A percentile compares a stretch with the other conserved stretches of the same genome.
Evolutionary conservation across 2,797 vertebrate genomes (phyloP).

Genomic region (Ctenosaura bakeri): DNA sequence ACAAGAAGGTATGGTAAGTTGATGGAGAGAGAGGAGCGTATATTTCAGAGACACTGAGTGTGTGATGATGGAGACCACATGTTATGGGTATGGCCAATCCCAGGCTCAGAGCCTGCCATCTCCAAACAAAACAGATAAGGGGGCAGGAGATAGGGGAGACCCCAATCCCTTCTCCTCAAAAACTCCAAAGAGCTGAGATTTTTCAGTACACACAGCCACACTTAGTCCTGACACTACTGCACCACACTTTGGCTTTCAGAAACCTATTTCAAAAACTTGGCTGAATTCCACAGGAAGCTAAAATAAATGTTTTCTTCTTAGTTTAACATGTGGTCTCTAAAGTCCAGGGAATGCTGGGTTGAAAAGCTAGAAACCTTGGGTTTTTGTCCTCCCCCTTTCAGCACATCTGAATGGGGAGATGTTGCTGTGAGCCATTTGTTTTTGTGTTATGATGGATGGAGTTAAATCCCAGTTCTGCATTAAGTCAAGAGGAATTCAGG

Average conservation of each 20-base stretch:
- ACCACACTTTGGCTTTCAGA: not conserved
- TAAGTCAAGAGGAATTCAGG: constrained; percentile 40
- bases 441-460: constrained; percentile 49
- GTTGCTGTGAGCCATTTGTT: constrained; percentile 32
- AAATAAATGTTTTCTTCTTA: not conserved
- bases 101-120: not conserved
- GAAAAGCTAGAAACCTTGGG: fast-evolving
- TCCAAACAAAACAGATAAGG: not conserved
- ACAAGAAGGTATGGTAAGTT: no score
- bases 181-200: no score
- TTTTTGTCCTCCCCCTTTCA: not conserved
- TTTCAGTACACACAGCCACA: not conserved
- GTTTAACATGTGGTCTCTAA: not conserved
- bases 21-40: no score
- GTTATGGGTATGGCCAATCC: no score
- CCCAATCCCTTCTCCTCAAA: not conserved
- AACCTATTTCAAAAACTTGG: not conserved
- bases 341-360: not conserved
- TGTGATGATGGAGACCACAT: no score
- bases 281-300: not conserved
- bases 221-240: not conserved
- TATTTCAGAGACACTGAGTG: no score
- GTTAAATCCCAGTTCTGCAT: constrained; percentile 26
- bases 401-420: not conserved
- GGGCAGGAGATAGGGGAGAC: not conserved